Base-by-base conservation (phyloP, 2,113 vertebrate genomes). In the Datnioides undecimradiatus region DNA sequence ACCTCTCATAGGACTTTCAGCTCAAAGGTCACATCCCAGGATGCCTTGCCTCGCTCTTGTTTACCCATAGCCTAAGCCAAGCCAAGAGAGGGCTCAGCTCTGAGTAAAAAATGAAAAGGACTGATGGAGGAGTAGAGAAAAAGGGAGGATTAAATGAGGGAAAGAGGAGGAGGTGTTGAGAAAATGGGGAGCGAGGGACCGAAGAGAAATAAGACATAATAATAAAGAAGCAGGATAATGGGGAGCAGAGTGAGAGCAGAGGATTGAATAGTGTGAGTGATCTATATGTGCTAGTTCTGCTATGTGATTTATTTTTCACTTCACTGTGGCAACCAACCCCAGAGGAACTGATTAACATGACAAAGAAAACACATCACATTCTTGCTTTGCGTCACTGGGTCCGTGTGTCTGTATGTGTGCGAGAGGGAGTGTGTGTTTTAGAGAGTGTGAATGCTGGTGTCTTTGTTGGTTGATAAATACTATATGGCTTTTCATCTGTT, bases 341-440 rank as follows among this genome's bases (percentile, higher is more conserved):
- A 12, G 19, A 88, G 87, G 85, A 89, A 52, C 85, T 78, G 79
- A 91, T 89, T 91, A 87, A 69, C 87, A 91, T 89, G 79, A 88
- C 83, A 92, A 91, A 88, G 80, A 86, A 82, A 79, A 83, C 69
- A 77, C 69, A 76, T 77, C 72, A 63, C 29, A 59, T 80, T 81
- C 69, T 76, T 54, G 58, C 63, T 45, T 29, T 48, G 76, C 25
- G 11, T 81, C 73, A 52, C 62, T 68, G 34, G 8, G 14, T 82
- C 43, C 8, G 14, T 72, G 14, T 45, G 40, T 33, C 38, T 16
- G 34, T 33, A 7, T 66, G 34, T 10, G 65, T n/a, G n/a, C n/a
- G n/a, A n/a, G n/a, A n/a, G n/a, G n/a, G n/a, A n/a, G n/a, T n/a
- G 34, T 58, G 36, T 73, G 29, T 76, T 54, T 88, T 38, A 52